These are phyloP conservation scores for Cephus runcator DNA, from an alignment of 2,888 invertebrate genomes.

Conservation along the genomic window DNA sequence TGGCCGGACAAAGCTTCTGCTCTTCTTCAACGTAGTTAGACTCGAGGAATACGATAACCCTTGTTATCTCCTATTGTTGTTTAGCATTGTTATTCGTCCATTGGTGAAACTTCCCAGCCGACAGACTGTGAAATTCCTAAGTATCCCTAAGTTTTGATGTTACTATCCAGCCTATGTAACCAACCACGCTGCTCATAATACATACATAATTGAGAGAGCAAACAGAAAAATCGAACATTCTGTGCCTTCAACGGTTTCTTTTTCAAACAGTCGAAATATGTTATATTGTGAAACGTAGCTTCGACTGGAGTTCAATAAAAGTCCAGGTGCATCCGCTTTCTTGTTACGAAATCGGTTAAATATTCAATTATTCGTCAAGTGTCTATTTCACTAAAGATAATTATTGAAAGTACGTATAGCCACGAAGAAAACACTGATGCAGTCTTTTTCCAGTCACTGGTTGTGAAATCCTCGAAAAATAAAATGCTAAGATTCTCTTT, in stretches of 20 bases:
- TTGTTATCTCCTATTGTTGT: conserved; percentile 40
- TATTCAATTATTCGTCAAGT: background rate
- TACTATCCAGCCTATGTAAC: background rate
- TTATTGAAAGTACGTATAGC: background rate
- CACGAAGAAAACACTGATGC: background rate
- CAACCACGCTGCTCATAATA: background rate
- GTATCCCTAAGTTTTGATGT: background rate
- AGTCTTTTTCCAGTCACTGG: background rate
- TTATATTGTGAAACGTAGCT: background rate
- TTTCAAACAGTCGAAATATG: background rate
- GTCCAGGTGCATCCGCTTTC: background rate
- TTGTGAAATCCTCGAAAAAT: background rate
- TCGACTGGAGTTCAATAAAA: background rate
- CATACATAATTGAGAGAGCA: background rate
- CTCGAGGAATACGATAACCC: conserved; percentile 40
- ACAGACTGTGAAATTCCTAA: background rate
- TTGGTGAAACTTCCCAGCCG: background rate
- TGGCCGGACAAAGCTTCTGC: background rate
- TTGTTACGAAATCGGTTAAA: background rate
- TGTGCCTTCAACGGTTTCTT: background rate
- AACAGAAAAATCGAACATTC: background rate
- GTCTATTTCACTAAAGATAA: background rate
- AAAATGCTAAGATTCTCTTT: background rate
- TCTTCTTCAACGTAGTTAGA: background rate
- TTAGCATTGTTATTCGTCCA: conserved; percentile 12